Conservation (phyloP, 2,113 vertebrate species). For the Pimephales promelas region DNA sequence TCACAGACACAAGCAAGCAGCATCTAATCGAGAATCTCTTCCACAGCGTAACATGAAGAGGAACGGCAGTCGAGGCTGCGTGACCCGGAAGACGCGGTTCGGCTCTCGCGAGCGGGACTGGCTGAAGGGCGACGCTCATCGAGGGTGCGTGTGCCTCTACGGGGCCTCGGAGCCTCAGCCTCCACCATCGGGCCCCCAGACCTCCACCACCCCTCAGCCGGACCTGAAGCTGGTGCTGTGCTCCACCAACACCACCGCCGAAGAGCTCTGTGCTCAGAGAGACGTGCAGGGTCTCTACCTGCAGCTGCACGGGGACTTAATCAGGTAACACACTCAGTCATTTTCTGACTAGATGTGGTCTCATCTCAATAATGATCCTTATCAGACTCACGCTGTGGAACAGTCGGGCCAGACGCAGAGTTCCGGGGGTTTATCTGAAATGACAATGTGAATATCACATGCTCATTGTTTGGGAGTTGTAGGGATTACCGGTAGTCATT, state of each 20-base stretch:
- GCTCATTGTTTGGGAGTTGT: not conserved
- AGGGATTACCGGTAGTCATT: not conserved
- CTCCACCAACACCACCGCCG: conserved; percentile 84
- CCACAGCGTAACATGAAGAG: conserved; percentile 91
- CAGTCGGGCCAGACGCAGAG: not conserved
- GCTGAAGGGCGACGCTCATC: conserved; percentile 84
- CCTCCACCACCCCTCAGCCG: conserved; percentile 73
- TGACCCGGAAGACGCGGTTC: conserved; percentile 84
- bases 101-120: conserved; percentile 91
- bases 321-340: conserved; percentile 79
- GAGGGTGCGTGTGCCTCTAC: conserved; percentile 89
- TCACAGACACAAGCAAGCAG: not conserved
- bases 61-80: conserved; percentile 83
- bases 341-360: conserved; percentile 17
- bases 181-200: conserved; percentile 66
- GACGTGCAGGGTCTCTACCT: conserved; percentile 82
- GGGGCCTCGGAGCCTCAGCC: conserved; percentile 75
- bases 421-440: conserved; percentile 16
- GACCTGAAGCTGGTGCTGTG: conserved; percentile 90
- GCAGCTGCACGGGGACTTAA: conserved; percentile 91
- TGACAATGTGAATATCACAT: not conserved
- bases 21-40: conserved; percentile 15
- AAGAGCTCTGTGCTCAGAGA: conserved; percentile 87
- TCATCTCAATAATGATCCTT: not conserved
- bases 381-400: not conserved